Evolutionary conservation across 2,888 invertebrate species (phyloP).

Genomic region (Scaptomyza flava): DNA sequence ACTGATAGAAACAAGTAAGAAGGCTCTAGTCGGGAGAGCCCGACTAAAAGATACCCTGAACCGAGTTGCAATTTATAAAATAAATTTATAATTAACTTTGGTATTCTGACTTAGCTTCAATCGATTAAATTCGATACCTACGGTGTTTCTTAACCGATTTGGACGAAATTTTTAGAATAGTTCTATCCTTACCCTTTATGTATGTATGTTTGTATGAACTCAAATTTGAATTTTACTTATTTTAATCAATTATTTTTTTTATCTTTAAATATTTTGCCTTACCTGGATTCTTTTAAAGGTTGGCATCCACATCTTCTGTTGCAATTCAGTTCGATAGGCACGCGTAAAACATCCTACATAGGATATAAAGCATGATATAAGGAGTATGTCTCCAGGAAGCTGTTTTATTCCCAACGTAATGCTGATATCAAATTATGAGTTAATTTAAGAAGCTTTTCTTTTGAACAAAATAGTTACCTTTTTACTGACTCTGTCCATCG

Average conservation of each 20-base stretch:
- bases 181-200: too few relatives aligned
- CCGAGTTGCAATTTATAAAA: too few relatives aligned
- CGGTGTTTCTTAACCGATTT: too few relatives aligned
- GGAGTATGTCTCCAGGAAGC: conserved; percentile 94
- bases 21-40: too few relatives aligned
- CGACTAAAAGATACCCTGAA: too few relatives aligned
- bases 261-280: conserved; percentile 42
- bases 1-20: too few relatives aligned
- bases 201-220: too few relatives aligned
- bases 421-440: conserved; percentile 76
- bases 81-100: too few relatives aligned
- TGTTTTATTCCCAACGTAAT: conserved; percentile 90
- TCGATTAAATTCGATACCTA: too few relatives aligned
- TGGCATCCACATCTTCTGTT: conserved; percentile 92
- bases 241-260: not conserved
- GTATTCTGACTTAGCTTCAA: too few relatives aligned
- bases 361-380: conserved; percentile 96
- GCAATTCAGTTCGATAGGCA: conserved; percentile 91
- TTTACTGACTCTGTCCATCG: conserved; percentile 90
- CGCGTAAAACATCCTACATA: conserved; percentile 97
- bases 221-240: not conserved
- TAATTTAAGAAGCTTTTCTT: too few relatives aligned
- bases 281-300: conserved; percentile 89
- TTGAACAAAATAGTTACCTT: conserved; percentile 74
- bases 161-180: too few relatives aligned